Percentiles rank a stretch among this genome's conserved stretches.
Conservation (phyloP, 2,888 invertebrate genomes). For the Coecobrya sp. region DNA sequence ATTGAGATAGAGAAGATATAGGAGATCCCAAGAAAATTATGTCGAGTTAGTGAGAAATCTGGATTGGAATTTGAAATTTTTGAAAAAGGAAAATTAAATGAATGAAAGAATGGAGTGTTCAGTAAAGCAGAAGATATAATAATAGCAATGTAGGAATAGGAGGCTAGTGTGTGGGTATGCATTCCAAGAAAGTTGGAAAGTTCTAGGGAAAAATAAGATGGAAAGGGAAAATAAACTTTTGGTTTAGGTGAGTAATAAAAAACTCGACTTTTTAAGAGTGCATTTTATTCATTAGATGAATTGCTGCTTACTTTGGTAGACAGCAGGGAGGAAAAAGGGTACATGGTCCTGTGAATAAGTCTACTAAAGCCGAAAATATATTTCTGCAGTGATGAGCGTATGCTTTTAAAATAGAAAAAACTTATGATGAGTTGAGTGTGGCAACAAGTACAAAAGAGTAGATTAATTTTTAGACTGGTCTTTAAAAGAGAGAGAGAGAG, state of each 20-base stretch:
- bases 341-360: no score
- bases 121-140: not conserved
- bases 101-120: slow-evolving; percentile 8
- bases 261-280: not conserved
- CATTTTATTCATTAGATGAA: slow-evolving; percentile 42
- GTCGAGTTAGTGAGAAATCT: not conserved
- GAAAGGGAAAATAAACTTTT: not conserved
- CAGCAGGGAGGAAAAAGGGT: not conserved
- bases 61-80: not conserved
- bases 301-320: not conserved
- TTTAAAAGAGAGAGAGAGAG: not conserved
- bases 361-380: no score
- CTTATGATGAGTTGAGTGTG: slow-evolving; percentile 12
- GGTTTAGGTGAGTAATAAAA: slow-evolving; percentile 7
- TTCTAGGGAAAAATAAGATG: not conserved
- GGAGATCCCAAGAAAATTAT: not conserved
- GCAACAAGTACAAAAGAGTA: slow-evolving; percentile 66
- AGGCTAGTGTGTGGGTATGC: not conserved
- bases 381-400: no score
- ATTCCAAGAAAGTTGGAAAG: slow-evolving; percentile 1
- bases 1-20: not conserved
- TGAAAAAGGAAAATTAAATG: slow-evolving; percentile 4
- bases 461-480: slow-evolving; percentile 62
- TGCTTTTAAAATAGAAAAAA: no score
- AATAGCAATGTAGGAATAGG: not conserved